phyloP scores from a whole-genome alignment of 2,888 invertebrate genomes.

The Sarcophaga carnaria region DNA sequence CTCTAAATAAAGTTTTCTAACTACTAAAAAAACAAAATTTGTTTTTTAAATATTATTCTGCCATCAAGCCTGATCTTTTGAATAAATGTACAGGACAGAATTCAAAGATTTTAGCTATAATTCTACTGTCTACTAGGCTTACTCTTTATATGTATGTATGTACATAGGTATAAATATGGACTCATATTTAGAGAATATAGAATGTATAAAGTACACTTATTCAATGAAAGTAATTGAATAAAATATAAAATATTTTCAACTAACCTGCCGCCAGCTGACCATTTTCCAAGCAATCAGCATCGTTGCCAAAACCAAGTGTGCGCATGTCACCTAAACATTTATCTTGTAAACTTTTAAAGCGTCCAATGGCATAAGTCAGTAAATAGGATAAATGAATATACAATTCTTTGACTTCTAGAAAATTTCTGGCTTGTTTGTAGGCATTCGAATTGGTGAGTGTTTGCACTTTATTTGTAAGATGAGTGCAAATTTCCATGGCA shows the following conservation, averaged over 20 bases:
- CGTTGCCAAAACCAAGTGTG: conserved; percentile 80
- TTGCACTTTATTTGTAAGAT: conserved; percentile 80
- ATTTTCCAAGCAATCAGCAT: conserved; percentile 80
- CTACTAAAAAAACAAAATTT: conserved; percentile 11
- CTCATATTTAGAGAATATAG: too few species aligned
- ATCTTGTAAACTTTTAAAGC: conserved; percentile 81
- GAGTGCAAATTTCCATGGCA: conserved; percentile 81
- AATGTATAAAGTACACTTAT: neutral
- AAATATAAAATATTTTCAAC: conserved; percentile 60
- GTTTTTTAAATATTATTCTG: too few species aligned
- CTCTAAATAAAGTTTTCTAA: conserved; percentile 1
- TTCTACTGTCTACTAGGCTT: too few species aligned
- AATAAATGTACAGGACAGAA: too few species aligned
- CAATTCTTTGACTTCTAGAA: conserved; percentile 80
- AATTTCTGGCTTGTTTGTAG: conserved; percentile 79
- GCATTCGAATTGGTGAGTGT: conserved; percentile 81
- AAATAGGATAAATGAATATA: conserved; percentile 81
- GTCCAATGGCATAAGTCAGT: conserved; percentile 81
- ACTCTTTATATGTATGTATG: too few species aligned
- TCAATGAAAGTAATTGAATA: neutral
- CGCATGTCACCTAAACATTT: conserved; percentile 81
- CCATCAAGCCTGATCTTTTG: too few species aligned
- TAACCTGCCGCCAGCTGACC: conserved; percentile 80
- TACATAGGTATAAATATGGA: too few species aligned
- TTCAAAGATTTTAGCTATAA: too few species aligned